phyloP scores from a whole-genome alignment of 2,888 invertebrate species.

The Cartodere bifasciata region DNA sequence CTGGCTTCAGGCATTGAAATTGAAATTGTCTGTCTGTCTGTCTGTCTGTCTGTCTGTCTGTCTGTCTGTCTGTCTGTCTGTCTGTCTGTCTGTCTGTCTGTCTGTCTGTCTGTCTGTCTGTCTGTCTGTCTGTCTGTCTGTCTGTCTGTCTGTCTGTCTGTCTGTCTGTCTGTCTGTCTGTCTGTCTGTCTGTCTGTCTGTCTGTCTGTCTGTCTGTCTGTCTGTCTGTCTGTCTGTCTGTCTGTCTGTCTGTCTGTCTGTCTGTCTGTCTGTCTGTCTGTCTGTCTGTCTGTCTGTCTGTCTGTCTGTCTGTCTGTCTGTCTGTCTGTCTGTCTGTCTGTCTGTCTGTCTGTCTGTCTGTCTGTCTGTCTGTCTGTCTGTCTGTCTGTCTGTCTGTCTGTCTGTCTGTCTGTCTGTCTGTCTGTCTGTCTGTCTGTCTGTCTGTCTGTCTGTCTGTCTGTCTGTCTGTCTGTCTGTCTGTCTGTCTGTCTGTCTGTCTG shows the following conservation, averaged over 20 bases:
- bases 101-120: conserved; percentile 3
- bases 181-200: conserved; percentile 1
- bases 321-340: conserved; percentile 1
- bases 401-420: conserved; percentile 1
- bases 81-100: conserved; percentile 5
- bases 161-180: conserved; percentile 1
- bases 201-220: conserved; percentile 1
- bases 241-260: conserved; percentile 1
- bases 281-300: conserved; percentile 1
- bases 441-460: conserved; percentile 1
- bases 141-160: conserved; percentile 1
- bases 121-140: conserved; percentile 2
- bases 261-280: conserved; percentile 1
- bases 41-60: conserved; percentile 5
- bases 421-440: conserved; percentile 1
- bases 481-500: conserved; percentile 1
- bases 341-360: conserved; percentile 1
- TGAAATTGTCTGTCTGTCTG: conserved; percentile 5
- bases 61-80: conserved; percentile 5
- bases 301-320: conserved; percentile 1
- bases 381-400: conserved; percentile 1
- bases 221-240: conserved; percentile 1
- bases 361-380: conserved; percentile 1
- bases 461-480: conserved; percentile 1
- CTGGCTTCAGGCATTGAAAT: too few species aligned